Evolutionary conservation across 2,797 vertebrate species (phyloP), one percentile per base, ranked within the genome.

Genomic region (Sitta carolinensis): DNA sequence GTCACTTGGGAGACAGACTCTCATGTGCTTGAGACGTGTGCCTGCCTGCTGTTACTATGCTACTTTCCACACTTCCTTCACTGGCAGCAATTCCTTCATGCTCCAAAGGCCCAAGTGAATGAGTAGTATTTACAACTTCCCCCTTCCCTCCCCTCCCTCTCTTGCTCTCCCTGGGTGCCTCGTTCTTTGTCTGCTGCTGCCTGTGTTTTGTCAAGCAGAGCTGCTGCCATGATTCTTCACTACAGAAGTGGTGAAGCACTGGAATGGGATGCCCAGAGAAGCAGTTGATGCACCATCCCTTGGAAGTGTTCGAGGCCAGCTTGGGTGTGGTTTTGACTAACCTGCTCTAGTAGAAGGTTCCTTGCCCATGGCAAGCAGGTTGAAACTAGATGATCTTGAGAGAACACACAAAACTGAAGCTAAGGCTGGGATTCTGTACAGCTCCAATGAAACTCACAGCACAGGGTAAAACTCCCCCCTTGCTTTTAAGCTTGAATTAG

Each of bases 41-140:
- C 54, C 79, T 91, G 64, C 34, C 73, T 89, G 85, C 63, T 13
- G 32, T 83, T 57, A 22, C 76, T 40, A 2, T 27, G 42, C 70
- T 79, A 13, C 38, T 91, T 94, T 90, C 89, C 66, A 36, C 45
- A 21, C 64, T 86, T 91, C 50, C 89, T 84, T 85, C 55, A 19
- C 61, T 63, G 77, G 82, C 92, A 90, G 89, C 87, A 92, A 92
- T 85, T 92, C 84, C 40, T 94, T 90, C 87, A 90, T 82, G 89
- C 91, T 96, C 87, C 92, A 79, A 70, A 96, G 74, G 50, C 70
- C 45, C 66, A 82, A 88, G 59, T 76, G 83, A 93, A 92, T 90
- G 73, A 75, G 66, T 51, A 54, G 38, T 20, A 26, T 81, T 87
- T 81, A 91, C 0, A 0, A 67, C 21, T 55, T 91, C 52, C 52